phyloP scores from a whole-genome alignment of 2,113 vertebrate species.

The Pterocles burchelli region DNA sequence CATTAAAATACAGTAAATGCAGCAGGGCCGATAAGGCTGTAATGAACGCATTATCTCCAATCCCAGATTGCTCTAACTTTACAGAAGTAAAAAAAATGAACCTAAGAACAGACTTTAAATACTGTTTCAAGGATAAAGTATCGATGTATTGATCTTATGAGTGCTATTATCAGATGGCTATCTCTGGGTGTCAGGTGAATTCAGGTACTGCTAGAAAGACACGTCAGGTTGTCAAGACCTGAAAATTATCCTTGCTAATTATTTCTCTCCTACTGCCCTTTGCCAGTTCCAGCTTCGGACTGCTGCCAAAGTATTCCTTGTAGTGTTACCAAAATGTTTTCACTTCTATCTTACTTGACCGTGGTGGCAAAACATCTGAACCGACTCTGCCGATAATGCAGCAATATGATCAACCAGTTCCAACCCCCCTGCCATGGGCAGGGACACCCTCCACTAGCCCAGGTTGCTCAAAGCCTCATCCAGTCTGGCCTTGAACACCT shows the following conservation, averaged over 20 bases:
- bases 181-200: slow-evolving; percentile 42
- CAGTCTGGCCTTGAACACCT: too few species aligned
- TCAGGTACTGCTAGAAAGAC: slow-evolving; percentile 2
- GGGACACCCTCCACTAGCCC: too few species aligned
- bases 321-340: not conserved
- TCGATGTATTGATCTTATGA: slow-evolving; percentile 56
- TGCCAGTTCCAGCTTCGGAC: not conserved
- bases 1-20: slow-evolving; percentile 37
- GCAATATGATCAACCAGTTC: too few species aligned
- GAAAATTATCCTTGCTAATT: slow-evolving; percentile 51
- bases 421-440: too few species aligned
- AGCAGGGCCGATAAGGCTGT: not conserved
- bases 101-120: slow-evolving; percentile 32
- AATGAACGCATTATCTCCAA: slow-evolving; percentile 47
- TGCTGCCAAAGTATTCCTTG: slow-evolving; percentile 1
- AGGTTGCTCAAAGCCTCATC: too few species aligned
- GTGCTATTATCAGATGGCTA: slow-evolving; percentile 47
- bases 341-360: not conserved
- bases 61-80: slow-evolving; percentile 25
- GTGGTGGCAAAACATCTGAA: not conserved
- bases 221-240: not conserved
- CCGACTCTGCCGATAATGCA: not conserved
- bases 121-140: slow-evolving; percentile 57
- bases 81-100: slow-evolving; percentile 45
- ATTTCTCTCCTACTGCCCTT: not conserved